These are phyloP conservation scores for Mormyrus proboscirostris DNA, from an alignment of 2,797 vertebrate genomes.

Conservation along the genomic window DNA sequence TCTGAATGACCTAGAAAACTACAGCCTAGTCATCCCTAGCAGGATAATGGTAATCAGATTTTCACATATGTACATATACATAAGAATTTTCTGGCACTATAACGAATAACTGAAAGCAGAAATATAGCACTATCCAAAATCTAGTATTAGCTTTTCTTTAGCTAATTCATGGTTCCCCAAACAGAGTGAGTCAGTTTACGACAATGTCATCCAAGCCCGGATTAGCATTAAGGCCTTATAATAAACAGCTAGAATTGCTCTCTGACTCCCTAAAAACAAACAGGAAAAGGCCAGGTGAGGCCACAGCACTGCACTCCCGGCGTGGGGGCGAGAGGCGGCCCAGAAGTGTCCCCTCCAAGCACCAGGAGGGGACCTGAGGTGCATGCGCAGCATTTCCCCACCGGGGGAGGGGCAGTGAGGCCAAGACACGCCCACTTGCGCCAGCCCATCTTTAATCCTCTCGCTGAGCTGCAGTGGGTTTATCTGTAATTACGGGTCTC, in stretches of 20 bases:
- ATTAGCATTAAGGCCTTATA: background rate
- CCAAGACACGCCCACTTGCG: background rate
- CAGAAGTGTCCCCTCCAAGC: background rate
- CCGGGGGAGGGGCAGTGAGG: background rate
- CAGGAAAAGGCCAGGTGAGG: background rate
- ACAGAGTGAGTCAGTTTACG: background rate
- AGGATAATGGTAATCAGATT: background rate
- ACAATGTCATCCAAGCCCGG: background rate
- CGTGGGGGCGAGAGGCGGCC: background rate
- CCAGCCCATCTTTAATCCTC: background rate
- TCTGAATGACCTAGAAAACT: background rate
- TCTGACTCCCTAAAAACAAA: background rate
- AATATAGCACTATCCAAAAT: background rate
- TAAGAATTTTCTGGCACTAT: background rate
- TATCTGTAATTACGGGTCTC: slow-evolving; percentile 8
- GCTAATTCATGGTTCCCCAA: background rate
- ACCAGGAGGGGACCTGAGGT: background rate
- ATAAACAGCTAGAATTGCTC: background rate
- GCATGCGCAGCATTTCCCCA: background rate
- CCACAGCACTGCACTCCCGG: background rate
- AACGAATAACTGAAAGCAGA: background rate
- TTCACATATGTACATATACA: background rate
- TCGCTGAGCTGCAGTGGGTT: background rate
- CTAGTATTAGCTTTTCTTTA: background rate
- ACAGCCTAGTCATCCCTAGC: background rate